Evolutionary conservation across 2,113 vertebrate genomes (phyloP).

Genomic region (Ciconia stormi): DNA sequence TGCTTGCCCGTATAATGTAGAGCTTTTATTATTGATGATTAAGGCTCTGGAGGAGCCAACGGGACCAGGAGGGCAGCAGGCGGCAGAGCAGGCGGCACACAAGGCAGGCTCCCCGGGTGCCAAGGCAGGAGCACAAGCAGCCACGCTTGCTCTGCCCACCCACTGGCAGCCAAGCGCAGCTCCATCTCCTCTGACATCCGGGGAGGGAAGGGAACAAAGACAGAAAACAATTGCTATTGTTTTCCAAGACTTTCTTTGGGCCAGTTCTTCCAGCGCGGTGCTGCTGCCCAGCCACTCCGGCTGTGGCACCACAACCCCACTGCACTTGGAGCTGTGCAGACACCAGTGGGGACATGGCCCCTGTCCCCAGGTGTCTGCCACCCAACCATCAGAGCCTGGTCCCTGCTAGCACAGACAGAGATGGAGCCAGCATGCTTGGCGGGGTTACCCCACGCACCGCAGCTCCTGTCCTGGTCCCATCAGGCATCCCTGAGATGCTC

Average conservation of each 20-base stretch:
- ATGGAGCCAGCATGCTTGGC: rapidly evolving
- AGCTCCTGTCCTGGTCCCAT: rapidly evolving
- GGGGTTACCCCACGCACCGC: not conserved
- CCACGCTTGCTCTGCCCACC: not conserved
- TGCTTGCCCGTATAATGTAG: rapidly evolving
- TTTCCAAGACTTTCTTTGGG: not conserved
- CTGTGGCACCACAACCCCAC: not conserved
- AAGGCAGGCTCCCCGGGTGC: not conserved
- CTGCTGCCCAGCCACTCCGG: not conserved
- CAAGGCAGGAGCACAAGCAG: not conserved
- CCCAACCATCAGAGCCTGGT: not conserved
- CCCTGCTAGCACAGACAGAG: rapidly evolving
- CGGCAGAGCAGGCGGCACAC: rapidly evolving
- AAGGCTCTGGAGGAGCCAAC: not conserved
- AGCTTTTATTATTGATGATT: rapidly evolving
- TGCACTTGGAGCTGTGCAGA: rapidly evolving
- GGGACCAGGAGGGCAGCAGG: rapidly evolving
- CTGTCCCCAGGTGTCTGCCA: not conserved
- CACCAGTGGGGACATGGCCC: rapidly evolving
- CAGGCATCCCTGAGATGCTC: not conserved
- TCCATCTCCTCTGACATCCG: not conserved
- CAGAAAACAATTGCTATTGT: conserved; percentile 65
- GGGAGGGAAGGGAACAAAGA: conserved; percentile 16
- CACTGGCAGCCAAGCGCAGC: not conserved
- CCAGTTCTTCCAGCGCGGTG: not conserved